Evolutionary conservation across 1,140 invertebrate species (phyloP), one percentile per base, ranked within the genome.

Genomic region (Megalonaias nervosa): DNA sequence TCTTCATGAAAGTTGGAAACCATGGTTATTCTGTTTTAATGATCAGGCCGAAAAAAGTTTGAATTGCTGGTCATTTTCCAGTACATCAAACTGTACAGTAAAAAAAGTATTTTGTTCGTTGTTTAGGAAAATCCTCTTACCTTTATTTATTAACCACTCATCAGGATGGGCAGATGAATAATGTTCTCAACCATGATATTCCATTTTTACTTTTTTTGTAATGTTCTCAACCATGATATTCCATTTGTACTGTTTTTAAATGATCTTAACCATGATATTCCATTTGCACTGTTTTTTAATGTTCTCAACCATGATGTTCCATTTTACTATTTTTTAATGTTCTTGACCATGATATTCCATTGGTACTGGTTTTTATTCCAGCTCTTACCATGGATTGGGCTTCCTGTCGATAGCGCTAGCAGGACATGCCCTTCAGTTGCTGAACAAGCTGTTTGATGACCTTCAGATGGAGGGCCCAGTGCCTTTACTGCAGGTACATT

Each of bases 331-430:
- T 4, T 17, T 55, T 70, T 31, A 57, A 14, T 17, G 48, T 19
- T 14, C 21, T 19, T 61, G 58, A n/a, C 31, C 23, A 55, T 58
- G 60, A 61, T 72, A 23, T 26, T 16, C 64, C 14, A 21, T 62
- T 61, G 0, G 66, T 56, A 65, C 58, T 75, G 56, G 60, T 31
- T 62, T 38, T 77, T 57, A 55, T 77, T 81, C 48, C 71, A 84
- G 82, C 67, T 77, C 82, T 26, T 84, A 80, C 67, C 95, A 95
- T 90, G 94, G 95, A 64, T 95, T 96, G 89, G 95, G 95, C 48
- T 95, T 95, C 16, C 91, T 97, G 14, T 95, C 95, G 69, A 95
- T 96, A 1, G 95, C 95, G 1, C 92, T 97, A 65, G 94, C 95
- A 1, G 93, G 93, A 5, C 94, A 95, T 85, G 94, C 95, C 16